These are phyloP conservation scores for Trochalopteron elliotii DNA, from an alignment of 2,113 vertebrate genomes.

Conservation along the genomic window DNA sequence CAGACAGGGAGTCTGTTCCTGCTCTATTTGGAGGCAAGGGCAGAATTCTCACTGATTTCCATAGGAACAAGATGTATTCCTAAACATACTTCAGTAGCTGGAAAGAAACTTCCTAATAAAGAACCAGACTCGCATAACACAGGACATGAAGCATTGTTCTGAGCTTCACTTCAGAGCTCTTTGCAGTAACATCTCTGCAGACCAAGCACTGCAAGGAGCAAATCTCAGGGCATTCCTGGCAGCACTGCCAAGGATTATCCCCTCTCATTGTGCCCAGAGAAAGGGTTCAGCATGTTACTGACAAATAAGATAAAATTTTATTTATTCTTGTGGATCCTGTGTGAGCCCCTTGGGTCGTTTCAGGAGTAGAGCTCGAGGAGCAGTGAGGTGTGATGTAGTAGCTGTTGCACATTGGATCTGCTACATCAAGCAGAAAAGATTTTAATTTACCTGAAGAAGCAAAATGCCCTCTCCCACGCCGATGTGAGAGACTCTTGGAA, in stretches of 20 bases:
- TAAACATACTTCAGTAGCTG: slow-evolving; percentile 46
- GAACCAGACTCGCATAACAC: background rate
- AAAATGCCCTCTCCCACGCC: background rate
- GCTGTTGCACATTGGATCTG: background rate
- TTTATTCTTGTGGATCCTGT: background rate
- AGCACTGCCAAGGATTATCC: background rate
- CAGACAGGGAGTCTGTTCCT: slow-evolving; percentile 7
- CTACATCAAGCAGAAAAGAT: background rate
- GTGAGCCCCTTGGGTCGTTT: background rate
- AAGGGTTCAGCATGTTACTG: background rate
- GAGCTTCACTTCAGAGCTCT: background rate
- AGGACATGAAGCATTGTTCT: background rate
- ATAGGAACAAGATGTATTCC: slow-evolving; percentile 56
- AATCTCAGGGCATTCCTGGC: background rate
- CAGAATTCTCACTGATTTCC: slow-evolving; percentile 43
- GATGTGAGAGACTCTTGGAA: background rate
- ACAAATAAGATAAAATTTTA: background rate
- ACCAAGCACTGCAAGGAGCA: background rate
- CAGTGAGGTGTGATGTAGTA: background rate
- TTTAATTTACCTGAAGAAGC: background rate
- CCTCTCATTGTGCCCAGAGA: background rate
- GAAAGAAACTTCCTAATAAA: slow-evolving; percentile 58
- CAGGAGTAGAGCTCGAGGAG: background rate
- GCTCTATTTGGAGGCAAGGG: slow-evolving; percentile 6
- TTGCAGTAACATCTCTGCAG: background rate